Evolutionary conservation across 2,888 invertebrate species (phyloP).

Genomic region (Aspidapion aeneum): DNA sequence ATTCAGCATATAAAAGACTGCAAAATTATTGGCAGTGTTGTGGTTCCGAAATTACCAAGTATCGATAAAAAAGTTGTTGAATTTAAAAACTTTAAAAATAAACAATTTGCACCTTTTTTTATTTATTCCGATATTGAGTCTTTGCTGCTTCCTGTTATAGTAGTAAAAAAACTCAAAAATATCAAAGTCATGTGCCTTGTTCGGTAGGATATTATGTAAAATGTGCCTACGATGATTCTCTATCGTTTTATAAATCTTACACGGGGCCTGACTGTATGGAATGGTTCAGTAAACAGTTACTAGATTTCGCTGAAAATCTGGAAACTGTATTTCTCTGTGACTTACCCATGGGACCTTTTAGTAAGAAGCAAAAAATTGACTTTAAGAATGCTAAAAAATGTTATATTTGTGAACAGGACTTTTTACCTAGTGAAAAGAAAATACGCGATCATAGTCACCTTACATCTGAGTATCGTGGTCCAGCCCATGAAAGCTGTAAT

Average conservation of each 20-base stretch:
- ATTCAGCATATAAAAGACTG: slow-evolving; percentile 4
- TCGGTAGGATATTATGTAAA: slow-evolving; percentile 14
- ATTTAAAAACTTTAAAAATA: slow-evolving; percentile 10
- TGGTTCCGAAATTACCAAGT: not conserved
- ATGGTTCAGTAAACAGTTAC: slow-evolving; percentile 13
- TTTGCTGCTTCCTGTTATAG: not conserved
- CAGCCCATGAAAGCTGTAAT: slow-evolving; percentile 4
- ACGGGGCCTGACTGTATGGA: slow-evolving; percentile 12
- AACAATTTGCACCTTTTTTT: slow-evolving; percentile 6
- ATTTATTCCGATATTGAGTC: slow-evolving; percentile 5
- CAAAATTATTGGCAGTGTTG: not conserved
- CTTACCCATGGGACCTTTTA: slow-evolving; percentile 1
- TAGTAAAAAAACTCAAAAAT: not conserved
- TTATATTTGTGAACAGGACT: slow-evolving; percentile 8
- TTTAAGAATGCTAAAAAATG: not conserved
- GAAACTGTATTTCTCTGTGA: slow-evolving; percentile 1
- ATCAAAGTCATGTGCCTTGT: slow-evolving; percentile 4
- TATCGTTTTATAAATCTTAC: slow-evolving; percentile 12
- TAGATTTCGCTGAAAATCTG: slow-evolving; percentile 6
- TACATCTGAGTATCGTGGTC: not conserved
- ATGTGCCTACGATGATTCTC: slow-evolving; percentile 12
- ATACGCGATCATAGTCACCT: not conserved
- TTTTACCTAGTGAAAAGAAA: not conserved
- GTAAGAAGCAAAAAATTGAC: not conserved
- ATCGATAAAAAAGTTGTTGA: not conserved